Evolutionary conservation across 2,797 vertebrate genomes (phyloP).

Genomic region (Phoebastria nigripes): DNA sequence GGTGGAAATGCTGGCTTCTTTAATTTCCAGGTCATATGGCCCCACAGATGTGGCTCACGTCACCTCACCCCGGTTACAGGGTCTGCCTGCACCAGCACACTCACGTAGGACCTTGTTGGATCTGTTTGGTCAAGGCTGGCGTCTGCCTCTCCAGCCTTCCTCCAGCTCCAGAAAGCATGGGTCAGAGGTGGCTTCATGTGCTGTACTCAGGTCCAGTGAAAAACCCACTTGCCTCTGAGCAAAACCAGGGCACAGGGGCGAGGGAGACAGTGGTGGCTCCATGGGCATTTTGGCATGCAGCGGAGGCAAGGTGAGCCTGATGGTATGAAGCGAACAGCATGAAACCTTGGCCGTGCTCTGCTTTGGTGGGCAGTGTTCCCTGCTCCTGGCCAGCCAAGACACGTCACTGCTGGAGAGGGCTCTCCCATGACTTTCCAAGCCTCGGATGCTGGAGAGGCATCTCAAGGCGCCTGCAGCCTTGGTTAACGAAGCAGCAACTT

Average conservation of each 20-base stretch:
- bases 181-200: neutral
- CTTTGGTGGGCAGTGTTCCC: rapidly evolving
- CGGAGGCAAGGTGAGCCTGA: neutral
- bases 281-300: rapidly evolving
- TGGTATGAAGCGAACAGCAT: rapidly evolving
- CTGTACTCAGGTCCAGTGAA: neutral
- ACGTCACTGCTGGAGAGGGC: neutral
- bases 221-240: neutral
- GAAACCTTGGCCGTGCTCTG: rapidly evolving
- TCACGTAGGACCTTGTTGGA: rapidly evolving
- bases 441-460: rapidly evolving
- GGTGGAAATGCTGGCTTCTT: neutral
- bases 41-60: rapidly evolving
- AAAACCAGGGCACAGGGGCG: neutral
- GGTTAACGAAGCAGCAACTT: neutral
- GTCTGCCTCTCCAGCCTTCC: neutral
- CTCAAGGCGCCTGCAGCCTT: neutral
- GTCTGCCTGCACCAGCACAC: neutral
- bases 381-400: neutral
- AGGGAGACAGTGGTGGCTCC: rapidly evolving
- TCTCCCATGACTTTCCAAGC: neutral
- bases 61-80: neutral
- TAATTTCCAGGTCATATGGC: neutral
- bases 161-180: neutral
- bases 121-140: rapidly evolving